Conservation (phyloP, 1,140 invertebrate species). For the Drosophila bipectinata region DNA sequence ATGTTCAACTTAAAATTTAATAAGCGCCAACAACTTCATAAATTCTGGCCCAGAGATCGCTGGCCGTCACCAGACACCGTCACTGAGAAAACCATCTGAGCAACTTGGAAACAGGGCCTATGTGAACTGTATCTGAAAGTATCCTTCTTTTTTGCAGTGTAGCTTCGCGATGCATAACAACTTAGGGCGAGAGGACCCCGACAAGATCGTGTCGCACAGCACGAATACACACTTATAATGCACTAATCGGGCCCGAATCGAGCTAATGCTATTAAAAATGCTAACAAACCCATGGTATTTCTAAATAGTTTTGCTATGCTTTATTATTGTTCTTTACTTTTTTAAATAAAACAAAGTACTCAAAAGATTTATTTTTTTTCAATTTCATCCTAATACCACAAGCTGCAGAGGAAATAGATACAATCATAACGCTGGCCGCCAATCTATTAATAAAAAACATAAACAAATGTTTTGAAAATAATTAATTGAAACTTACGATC, state of each 20-base stretch:
- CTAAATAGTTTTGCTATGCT: too few relatives aligned
- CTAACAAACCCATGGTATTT: constrained; percentile 20
- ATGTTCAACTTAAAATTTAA: constrained; percentile 79
- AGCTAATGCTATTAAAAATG: constrained; percentile 68
- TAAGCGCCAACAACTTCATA: constrained; percentile 81
- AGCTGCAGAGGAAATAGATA: neutral
- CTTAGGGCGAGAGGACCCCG: constrained; percentile 24
- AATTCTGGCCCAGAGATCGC: constrained; percentile 61
- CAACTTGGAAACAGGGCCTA: neutral
- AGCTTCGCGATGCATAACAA: constrained; percentile 39
- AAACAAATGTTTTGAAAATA: neutral
- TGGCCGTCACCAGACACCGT: constrained; percentile 63
- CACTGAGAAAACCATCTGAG: neutral
- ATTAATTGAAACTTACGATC: neutral
- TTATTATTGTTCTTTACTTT: neutral
- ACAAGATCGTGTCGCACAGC: constrained; percentile 53
- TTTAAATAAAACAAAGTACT: neutral
- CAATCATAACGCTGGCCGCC: neutral
- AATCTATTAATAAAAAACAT: neutral
- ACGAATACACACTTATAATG: constrained; percentile 80
- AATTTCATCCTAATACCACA: neutral
- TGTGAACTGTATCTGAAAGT: neutral
- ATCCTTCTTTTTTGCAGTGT: neutral
- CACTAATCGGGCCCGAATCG: constrained; percentile 75
- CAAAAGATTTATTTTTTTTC: neutral